These are phyloP conservation scores for Drosophila kohkoa DNA, from an alignment of 1,140 invertebrate genomes.

Conservation along the genomic window DNA sequence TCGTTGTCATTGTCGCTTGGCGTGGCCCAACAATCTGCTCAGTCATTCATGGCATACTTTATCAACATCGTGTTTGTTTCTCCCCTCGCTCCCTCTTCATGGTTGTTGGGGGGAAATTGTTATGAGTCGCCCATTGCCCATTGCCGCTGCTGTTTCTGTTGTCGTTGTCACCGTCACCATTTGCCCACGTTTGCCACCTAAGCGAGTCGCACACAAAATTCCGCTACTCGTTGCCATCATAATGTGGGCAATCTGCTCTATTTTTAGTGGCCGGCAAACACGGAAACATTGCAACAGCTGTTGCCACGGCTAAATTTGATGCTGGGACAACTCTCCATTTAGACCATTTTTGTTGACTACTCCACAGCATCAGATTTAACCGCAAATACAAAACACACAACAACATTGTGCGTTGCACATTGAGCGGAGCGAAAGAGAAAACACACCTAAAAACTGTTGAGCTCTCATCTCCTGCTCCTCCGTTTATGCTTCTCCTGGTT, in stretches of 20 bases:
- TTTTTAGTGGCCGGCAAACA: conserved; percentile 69
- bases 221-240: conserved; percentile 60
- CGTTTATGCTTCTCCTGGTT: conserved; percentile 13
- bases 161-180: conserved; percentile 27
- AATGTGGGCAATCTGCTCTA: conserved; percentile 81
- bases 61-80: conserved; percentile 44
- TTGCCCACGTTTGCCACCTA: conserved; percentile 35
- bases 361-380: conserved; percentile 29
- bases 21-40: conserved; percentile 65
- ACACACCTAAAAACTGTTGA: conserved; percentile 33
- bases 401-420: conserved; percentile 35
- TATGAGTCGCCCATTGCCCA: conserved; percentile 45
- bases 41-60: conserved; percentile 82
- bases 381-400: conserved; percentile 21
- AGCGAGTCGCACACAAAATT: conserved; percentile 50
- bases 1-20: conserved; percentile 43
- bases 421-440: conserved; percentile 17
- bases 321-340: conserved; percentile 39
- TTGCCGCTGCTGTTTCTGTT: conserved; percentile 20
- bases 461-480: conserved; percentile 8
- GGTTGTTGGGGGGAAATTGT: conserved; percentile 56
- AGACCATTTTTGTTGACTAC: conserved; percentile 32
- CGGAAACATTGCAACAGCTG: conserved; percentile 44
- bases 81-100: not conserved
- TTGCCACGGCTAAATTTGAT: conserved; percentile 35